Conservation (phyloP, 2,797 vertebrate species). For the Anableps anableps region DNA sequence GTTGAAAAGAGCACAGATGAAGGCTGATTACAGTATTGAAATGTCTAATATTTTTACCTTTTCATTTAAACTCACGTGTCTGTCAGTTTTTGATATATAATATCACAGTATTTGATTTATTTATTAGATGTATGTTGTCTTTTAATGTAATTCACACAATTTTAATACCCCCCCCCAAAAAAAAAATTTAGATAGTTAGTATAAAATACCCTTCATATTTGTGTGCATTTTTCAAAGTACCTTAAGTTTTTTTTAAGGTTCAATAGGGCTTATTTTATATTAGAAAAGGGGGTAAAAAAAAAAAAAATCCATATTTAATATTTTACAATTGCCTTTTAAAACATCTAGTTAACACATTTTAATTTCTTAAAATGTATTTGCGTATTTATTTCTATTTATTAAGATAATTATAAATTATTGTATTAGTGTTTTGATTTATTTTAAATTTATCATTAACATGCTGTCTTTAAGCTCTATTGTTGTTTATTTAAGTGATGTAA, state of each 20-base stretch:
- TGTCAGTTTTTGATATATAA: not conserved
- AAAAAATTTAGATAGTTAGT: not conserved
- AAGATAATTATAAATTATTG: not conserved
- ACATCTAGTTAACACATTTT: not conserved
- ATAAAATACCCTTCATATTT: not conserved
- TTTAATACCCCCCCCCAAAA: not conserved
- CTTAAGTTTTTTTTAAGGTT: not conserved
- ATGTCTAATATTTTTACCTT: not conserved
- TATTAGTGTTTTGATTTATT: not conserved
- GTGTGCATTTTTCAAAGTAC: not conserved
- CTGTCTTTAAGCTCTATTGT: constrained; percentile 40
- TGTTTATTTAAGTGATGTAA: constrained; percentile 64
- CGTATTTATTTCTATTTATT: not conserved
- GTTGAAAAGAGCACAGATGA: not conserved
- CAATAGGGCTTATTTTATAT: not conserved
- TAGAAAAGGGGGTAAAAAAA: too few species aligned
- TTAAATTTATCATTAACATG: constrained; percentile 19
- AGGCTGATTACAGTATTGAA: not conserved
- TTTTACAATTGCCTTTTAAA: not conserved
- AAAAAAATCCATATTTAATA: not conserved
- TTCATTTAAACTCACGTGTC: not conserved
- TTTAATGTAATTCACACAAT: not conserved
- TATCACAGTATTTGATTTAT: not conserved
- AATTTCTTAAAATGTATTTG: not conserved
- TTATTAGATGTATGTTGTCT: not conserved